Base-by-base conservation (phyloP, 2,888 invertebrate genomes). In the Anaspis maculata region DNA sequence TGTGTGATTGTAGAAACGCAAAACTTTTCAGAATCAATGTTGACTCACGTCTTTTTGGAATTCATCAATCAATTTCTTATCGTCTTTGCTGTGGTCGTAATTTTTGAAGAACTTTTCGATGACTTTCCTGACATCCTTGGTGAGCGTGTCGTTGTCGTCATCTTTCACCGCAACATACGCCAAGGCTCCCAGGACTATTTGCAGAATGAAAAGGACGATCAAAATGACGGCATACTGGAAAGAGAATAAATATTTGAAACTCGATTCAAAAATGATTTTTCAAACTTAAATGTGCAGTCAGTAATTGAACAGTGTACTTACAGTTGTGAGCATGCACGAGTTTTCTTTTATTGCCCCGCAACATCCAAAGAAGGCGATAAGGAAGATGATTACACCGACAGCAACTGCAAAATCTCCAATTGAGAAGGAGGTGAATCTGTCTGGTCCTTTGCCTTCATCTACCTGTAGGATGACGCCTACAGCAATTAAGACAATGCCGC, bases 131-230 rank as follows among this genome's bases (percentile, higher is more conserved):
- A 11, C 11, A 2, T 34, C 22, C 19, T 40, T 33, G 9, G 30
- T 34, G 14, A 27, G 32, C 10, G 21, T 10, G n/a, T 33, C 29
- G 11, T 24, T 24, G 24, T 30, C 25, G 3, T 24, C 21, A 13
- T 22, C 28, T 16, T 37, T 29, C 2, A 33, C 25, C 14, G 27
- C 19, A 0, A 36, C 40, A 10, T 36, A 22, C 3, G 40, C 40
- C 3, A 40, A 27, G 9, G 36, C 40, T 7, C 40, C 40, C 5
- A 40, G 30, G 9, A 40, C 31, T 12, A 40, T 40, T 40, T 40
- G 40, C 3, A 40, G 30, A n/a, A 40, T 34, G 13, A 40, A 40
- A 11, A 40, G 27, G n/a, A 40, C 14, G 3, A 40, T 13, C 12
- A 40, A 12, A 11, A 32, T 4, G 3, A 31, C 24, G 9, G 31